A percentile compares a stretch with the other conserved stretches of the same genome.
Conservation (phyloP, 2,888 invertebrate species). For the Melanophora roralis region DNA sequence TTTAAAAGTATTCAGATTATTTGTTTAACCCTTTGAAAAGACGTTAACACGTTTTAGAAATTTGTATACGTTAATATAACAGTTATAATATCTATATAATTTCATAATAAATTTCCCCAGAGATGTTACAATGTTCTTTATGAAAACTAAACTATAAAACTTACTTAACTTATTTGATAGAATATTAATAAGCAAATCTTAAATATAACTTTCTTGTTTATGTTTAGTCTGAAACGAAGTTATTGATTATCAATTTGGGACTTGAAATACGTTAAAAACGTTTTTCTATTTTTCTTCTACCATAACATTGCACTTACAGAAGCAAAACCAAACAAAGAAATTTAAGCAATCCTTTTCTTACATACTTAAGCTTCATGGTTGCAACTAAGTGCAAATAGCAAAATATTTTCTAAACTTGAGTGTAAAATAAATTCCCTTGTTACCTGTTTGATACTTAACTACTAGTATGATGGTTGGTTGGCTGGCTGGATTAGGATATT, state of each 20-base stretch:
- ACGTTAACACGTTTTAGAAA: too few relatives aligned
- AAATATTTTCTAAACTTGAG: constrained; percentile 30
- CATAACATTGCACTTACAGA: constrained; percentile 21
- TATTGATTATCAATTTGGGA: constrained; percentile 78
- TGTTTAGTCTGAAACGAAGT: constrained; percentile 17
- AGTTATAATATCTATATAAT: neutral
- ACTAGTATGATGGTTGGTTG: neutral
- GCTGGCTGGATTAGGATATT: neutral
- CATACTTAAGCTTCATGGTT: constrained; percentile 27
- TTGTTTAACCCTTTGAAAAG: too few relatives aligned
- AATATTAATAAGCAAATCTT: neutral
- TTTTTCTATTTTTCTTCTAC: neutral
- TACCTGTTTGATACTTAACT: constrained; percentile 37
- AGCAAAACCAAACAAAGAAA: constrained; percentile 5
- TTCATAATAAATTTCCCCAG: neutral
- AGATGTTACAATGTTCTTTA: neutral
- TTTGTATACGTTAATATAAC: too few relatives aligned
- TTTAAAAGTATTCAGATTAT: too few relatives aligned
- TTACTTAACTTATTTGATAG: constrained; percentile 15
- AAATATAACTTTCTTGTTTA: neutral
- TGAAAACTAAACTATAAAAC: neutral
- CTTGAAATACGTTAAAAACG: constrained; percentile 55
- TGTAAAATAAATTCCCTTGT: constrained; percentile 50
- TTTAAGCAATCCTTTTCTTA: constrained; percentile 37
- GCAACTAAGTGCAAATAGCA: constrained; percentile 21